phyloP scores from a whole-genome alignment of 2,888 invertebrate genomes.

The Torymus aiolomorphi region DNA sequence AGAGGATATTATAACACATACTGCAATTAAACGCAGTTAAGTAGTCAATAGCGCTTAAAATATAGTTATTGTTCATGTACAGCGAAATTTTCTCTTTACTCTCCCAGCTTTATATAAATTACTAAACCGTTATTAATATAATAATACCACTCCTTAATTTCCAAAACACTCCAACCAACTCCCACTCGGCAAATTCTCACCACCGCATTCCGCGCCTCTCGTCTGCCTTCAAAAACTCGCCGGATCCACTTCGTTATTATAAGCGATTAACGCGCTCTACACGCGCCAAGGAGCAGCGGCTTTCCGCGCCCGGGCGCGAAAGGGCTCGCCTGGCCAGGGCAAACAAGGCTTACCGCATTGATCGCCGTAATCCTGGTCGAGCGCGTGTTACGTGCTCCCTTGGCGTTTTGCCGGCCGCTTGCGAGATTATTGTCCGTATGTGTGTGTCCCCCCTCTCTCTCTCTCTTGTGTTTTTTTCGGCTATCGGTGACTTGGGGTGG shows the following conservation, averaged over 20 bases:
- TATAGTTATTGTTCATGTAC: too few species aligned
- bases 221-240: conserved; percentile 5
- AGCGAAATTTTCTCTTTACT: too few species aligned
- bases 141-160: too few species aligned
- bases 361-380: conserved; percentile 72
- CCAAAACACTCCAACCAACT: too few species aligned
- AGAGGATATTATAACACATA: too few species aligned
- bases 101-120: too few species aligned
- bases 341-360: conserved; percentile 73
- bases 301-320: conserved; percentile 12
- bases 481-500: too few species aligned
- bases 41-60: too few species aligned
- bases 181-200: too few species aligned
- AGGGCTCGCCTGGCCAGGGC: conserved; percentile 50
- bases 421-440: conserved; percentile 3
- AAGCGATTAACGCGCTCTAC: conserved; percentile 31
- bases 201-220: not conserved
- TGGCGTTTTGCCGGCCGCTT: not conserved
- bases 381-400: conserved; percentile 60
- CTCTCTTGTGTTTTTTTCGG: too few species aligned
- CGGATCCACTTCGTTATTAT: conserved; percentile 42
- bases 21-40: too few species aligned
- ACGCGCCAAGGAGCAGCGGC: conserved; percentile 13
- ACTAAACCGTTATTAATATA: too few species aligned
- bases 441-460: not conserved